A percentile compares a stretch with the other conserved stretches of the same genome.
Conservation (phyloP, 1,140 invertebrate genomes). For the Drosophila ambigua region DNA sequence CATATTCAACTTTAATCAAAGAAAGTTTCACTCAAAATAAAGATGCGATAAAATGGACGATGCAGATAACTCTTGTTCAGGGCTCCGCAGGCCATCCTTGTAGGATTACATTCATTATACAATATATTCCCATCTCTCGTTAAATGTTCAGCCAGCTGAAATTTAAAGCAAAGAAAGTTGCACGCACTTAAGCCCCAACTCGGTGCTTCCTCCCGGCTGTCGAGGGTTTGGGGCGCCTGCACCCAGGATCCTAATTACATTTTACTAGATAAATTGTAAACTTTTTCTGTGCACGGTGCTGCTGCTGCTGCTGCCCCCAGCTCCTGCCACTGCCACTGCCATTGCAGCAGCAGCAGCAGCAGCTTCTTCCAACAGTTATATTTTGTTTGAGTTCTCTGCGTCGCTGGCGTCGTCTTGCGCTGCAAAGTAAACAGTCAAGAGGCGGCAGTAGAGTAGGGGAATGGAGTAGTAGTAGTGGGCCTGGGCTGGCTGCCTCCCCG, state of each 20-base stretch:
- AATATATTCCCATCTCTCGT: not conserved
- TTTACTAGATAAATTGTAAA: constrained; percentile 84
- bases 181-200: constrained; percentile 19
- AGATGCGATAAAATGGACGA: too few relatives aligned
- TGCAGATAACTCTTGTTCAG: not conserved
- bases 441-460: not conserved
- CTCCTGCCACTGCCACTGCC: constrained; percentile 1
- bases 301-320: constrained; percentile 24
- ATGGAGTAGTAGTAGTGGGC: not conserved
- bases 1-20: too few relatives aligned
- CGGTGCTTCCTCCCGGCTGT: not conserved
- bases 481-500: not conserved
- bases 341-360: constrained; percentile 39
- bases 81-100: not conserved
- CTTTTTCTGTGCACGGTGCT: constrained; percentile 72
- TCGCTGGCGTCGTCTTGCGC: constrained; percentile 66
- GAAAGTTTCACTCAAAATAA: too few relatives aligned
- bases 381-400: constrained; percentile 79
- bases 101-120: not conserved
- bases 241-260: constrained; percentile 83
- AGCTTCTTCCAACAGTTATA: constrained; percentile 76
- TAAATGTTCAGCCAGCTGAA: constrained; percentile 16
- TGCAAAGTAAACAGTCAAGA: constrained; percentile 67
- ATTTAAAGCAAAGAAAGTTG: constrained; percentile 37
- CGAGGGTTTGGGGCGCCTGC: constrained; percentile 46